Base-by-base conservation (phyloP, 1,140 invertebrate species). In the Anastrepha obliqua region DNA sequence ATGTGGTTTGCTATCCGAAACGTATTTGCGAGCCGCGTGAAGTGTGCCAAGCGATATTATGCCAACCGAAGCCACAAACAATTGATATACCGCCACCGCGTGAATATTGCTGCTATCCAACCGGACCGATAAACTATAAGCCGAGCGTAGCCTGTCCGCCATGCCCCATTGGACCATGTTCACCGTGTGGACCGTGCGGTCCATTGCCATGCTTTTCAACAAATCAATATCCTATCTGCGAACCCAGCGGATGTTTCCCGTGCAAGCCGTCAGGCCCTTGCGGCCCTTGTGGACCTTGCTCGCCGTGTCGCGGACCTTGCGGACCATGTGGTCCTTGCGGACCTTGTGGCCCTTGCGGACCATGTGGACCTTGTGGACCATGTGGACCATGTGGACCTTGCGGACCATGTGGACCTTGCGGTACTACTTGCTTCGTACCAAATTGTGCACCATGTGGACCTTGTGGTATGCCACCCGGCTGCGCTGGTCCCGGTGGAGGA, bases 71-170 rank as follows among this genome's bases (percentile, higher is more conserved):
- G 87, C 91, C 92, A 0, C 91, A 93, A 87, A 90, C 91, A 5
- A 90, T 93, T 42, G 91, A 92, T 85, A 90, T 93, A 13, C 92
- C 92, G 8, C 91, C 91, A 1, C 91, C 92, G 7, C 88, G 90
- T 44, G 92, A 93, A 88, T 93, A 91, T 87, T 92, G 92, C 62
- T 93, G 92, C 87, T 92, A 92, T 86, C 91, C 91, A 7, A 92
- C 91, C 20, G 92, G 92, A 8, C 91, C 92, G 44, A 92, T 91
- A 64, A 92, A 91, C 87, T 92, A 91, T 85, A 91, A 91, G 60
- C 91, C 91, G 2, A 92, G 90, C 85, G 90, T 89, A n/a, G 90
- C 91, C 47, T 92, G 91, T 62, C 91, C 91, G 13, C 91, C 91
- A 9, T 91, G 90, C 65, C 91, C 91, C 11, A 91, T 91, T 9